Evolutionary conservation across 2,113 vertebrate genomes (phyloP).

Genomic region (Zosterops hypoxanthus): DNA sequence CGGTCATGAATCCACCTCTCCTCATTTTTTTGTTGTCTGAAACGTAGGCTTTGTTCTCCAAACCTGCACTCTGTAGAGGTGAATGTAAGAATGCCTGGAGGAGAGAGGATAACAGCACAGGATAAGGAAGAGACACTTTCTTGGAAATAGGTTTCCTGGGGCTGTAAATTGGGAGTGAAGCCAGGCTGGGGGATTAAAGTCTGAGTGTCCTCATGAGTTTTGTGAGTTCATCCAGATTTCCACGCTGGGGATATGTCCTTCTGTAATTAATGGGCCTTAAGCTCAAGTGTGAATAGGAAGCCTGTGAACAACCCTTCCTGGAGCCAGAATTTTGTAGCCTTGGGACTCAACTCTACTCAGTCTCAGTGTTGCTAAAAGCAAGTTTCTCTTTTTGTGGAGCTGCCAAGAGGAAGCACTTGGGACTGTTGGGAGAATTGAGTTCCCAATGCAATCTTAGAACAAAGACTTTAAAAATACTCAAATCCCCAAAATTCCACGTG

Average conservation of each 20-base stretch:
- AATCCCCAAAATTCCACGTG: background rate
- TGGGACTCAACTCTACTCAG: background rate
- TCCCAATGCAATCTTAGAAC: background rate
- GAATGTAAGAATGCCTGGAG: background rate
- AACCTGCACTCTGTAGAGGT: rapidly evolving
- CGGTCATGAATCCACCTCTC: background rate
- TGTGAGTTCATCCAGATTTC: constrained; percentile 41
- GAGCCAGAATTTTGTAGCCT: background rate
- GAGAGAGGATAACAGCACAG: background rate
- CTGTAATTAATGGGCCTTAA: constrained; percentile 27
- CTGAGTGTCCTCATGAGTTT: background rate
- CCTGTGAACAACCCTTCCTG: background rate
- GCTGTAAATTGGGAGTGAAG: background rate
- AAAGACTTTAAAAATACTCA: background rate
- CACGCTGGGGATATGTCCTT: background rate
- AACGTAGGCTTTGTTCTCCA: background rate
- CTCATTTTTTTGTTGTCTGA: background rate
- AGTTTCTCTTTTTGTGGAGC: background rate
- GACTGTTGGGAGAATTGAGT: background rate
- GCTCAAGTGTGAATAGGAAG: background rate
- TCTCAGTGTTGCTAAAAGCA: background rate
- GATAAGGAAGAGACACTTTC: background rate
- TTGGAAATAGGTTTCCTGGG: constrained; percentile 25
- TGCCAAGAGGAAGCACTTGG: background rate
- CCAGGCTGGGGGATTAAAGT: constrained; percentile 19